These are phyloP conservation scores for Pseudochirops cupreus DNA, from an alignment of 2,797 vertebrate genomes.

Conservation along the genomic window DNA sequence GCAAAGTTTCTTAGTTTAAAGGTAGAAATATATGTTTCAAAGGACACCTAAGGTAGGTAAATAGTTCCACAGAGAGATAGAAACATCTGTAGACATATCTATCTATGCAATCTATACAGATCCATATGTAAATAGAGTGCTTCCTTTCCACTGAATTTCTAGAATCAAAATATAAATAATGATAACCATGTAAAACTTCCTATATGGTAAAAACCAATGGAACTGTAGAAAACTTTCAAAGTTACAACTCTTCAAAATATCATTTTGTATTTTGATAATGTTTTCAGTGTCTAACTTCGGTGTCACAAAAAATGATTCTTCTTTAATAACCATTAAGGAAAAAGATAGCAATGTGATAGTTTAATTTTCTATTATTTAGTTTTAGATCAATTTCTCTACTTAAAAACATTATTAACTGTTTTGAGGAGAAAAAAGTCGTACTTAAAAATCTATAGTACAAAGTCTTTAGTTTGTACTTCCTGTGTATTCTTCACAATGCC, in stretches of 20 bases:
- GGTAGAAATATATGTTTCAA: background rate
- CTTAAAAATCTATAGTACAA: background rate
- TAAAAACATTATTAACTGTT: constrained; percentile 14
- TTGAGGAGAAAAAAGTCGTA: background rate
- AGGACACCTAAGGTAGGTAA: constrained; percentile 25
- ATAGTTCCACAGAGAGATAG: background rate
- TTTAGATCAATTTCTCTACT: constrained; percentile 31
- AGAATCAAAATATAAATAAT: background rate
- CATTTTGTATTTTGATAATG: background rate
- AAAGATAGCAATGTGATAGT: constrained; percentile 2
- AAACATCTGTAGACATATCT: background rate
- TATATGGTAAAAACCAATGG: background rate
- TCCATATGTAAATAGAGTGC: background rate
- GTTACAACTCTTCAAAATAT: background rate
- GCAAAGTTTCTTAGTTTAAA: background rate
- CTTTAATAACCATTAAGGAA: constrained; percentile 43
- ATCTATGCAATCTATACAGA: background rate
- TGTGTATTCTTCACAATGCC: background rate
- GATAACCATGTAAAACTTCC: constrained; percentile 13
- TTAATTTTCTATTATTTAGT: constrained; percentile 49
- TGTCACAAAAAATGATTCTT: background rate
- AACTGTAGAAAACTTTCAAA: constrained; percentile 39
- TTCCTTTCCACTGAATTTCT: background rate
- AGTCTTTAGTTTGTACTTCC: background rate
- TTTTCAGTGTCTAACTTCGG: background rate